A percentile compares a stretch with the other conserved stretches of the same genome.
These are phyloP conservation scores for Phymatocera aterrima DNA, from an alignment of 2,888 invertebrate species.

Conservation along the genomic window DNA sequence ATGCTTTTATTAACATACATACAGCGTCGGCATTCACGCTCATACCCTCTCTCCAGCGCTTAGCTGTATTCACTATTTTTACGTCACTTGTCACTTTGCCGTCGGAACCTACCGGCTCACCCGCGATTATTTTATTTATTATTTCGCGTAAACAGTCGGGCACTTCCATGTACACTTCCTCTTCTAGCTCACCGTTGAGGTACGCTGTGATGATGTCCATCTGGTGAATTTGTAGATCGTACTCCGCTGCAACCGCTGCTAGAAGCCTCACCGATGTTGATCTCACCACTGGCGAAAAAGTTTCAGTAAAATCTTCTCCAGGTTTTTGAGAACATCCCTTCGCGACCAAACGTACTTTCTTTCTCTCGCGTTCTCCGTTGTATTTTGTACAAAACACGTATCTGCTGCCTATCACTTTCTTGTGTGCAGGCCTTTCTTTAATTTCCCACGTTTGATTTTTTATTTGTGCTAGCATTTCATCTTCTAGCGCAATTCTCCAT, in stretches of 20 bases:
- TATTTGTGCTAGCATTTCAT: conserved; percentile 44
- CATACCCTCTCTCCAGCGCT: conserved; percentile 34
- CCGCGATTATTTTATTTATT: conserved; percentile 25
- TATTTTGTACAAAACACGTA: conserved; percentile 47
- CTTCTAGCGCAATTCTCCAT: conserved; percentile 44
- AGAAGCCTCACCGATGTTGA: conserved; percentile 47
- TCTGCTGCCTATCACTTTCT: conserved; percentile 46
- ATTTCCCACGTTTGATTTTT: conserved; percentile 50
- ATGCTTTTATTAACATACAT: conserved; percentile 16
- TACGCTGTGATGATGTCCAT: conserved; percentile 51
- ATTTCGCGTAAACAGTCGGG: conserved; percentile 32
- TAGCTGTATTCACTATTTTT: conserved; percentile 26
- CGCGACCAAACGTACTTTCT: conserved; percentile 49
- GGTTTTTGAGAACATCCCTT: conserved; percentile 48
- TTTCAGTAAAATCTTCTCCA: conserved; percentile 46
- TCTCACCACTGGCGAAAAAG: conserved; percentile 48
- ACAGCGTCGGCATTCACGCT: conserved; percentile 1
- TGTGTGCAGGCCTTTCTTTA: conserved; percentile 29
- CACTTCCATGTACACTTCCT: conserved; percentile 31
- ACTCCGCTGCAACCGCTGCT: conserved; percentile 46
- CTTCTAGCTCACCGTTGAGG: conserved; percentile 47
- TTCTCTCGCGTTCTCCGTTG: conserved; percentile 3
- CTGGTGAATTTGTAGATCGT: conserved; percentile 48
- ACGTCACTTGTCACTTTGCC: neutral
- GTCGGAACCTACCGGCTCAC: conserved; percentile 5